Conservation (phyloP, 2,113 vertebrate species). For the Atrichornis clamosus region DNA sequence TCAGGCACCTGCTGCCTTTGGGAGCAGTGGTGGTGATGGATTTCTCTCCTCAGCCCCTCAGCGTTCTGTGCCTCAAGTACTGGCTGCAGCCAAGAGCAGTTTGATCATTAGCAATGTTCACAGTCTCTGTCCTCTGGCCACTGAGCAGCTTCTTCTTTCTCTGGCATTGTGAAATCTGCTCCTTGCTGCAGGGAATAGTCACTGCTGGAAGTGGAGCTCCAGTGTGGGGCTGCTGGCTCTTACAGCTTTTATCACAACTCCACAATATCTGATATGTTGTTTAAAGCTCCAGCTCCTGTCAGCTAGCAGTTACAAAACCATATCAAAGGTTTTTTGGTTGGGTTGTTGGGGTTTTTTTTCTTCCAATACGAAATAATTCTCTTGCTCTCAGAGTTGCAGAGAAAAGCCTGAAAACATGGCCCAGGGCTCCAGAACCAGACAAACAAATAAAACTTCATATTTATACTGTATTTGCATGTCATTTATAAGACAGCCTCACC, state of each 20-base stretch:
- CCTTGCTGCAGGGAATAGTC: neutral
- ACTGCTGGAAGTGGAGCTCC: neutral
- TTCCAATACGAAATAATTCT: neutral
- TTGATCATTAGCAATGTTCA: neutral
- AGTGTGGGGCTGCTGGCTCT: neutral
- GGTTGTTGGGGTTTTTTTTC: neutral
- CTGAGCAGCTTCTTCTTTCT: neutral
- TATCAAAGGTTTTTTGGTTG: neutral
- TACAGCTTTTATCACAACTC: neutral
- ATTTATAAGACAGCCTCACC: neutral
- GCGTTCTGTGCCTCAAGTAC: neutral
- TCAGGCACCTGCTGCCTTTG: neutral
- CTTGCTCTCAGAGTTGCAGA: neutral
- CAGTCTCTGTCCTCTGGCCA: neutral
- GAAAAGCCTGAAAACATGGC: constrained; percentile 8
- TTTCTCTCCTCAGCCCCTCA: neutral
- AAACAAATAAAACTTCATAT: neutral
- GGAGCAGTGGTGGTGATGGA: neutral
- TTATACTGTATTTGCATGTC: neutral
- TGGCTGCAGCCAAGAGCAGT: neutral
- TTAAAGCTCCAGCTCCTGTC: neutral
- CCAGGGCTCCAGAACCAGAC: neutral
- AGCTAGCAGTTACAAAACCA: constrained; percentile 15
- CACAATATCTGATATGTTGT: neutral
- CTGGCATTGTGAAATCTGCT: constrained; percentile 11